Evolutionary conservation across 2,888 invertebrate species (phyloP), one percentile per base, ranked within the genome.

Genomic region (Standfussiana lucernea): DNA sequence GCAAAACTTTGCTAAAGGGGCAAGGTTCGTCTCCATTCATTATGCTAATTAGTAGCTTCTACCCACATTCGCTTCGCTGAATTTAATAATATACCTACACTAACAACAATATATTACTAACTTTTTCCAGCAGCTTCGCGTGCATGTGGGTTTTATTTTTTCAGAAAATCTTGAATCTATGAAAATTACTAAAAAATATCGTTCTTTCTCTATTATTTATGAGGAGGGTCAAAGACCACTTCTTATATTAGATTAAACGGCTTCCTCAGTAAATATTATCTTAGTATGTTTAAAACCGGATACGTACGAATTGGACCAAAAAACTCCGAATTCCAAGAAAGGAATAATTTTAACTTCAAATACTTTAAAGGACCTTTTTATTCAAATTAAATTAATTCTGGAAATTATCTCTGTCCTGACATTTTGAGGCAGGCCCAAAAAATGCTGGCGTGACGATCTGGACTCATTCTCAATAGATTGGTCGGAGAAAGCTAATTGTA

Each of bases 41-140:
- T 83, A 65, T 65, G 32, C 10, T 78, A 78, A 83, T 69, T 77
- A 83, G 68, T 18, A 32, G n/a, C 37, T 59, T 45, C 56, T 4
- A 50, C 35, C 35, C 32, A 78, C 68, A 42, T 45, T n/a, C n/a
- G n/a, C n/a, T n/a, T n/a, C n/a, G 0, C 50, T 65, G n/a, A 37
- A 74, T 61, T 69, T 61, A 40, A 40, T 59, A 7, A 65, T 42
- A n/a, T n/a, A n/a, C n/a, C n/a, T n/a, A n/a, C n/a, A n/a, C n/a
- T n/a, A n/a, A n/a, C n/a, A n/a, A n/a, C n/a, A n/a, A n/a, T n/a
- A 59, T 47, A 11, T 40, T 13, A 11, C 32, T 4, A 61, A 21
- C 11, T 5, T 61, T 61, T 59, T 11, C 21, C 35, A 35, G 11
- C 21, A 21, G 21, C 61, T 61, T 35, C 11, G 35, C 35, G 5